A percentile compares a stretch with the other conserved stretches of the same genome.
Conservation (phyloP, 2,797 vertebrate species). For the Sebastes goodei region DNA sequence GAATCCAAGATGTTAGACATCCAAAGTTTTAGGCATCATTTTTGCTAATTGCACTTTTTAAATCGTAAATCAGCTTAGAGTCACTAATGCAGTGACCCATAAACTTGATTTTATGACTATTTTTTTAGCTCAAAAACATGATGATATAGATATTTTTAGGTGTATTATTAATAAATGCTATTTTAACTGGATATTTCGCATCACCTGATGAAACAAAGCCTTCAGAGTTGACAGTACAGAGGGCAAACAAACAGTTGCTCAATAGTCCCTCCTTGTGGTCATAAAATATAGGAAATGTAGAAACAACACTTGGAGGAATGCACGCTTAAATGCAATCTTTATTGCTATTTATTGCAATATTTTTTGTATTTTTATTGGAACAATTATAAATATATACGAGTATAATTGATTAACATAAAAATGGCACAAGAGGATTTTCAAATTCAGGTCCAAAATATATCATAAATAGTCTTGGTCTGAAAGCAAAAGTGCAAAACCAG, state of each 20-base stretch:
- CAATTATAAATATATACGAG: conserved; percentile 43
- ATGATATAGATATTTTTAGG: conserved; percentile 8
- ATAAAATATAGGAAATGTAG: not conserved
- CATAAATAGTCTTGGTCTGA: conserved; percentile 3
- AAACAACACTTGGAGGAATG: not conserved
- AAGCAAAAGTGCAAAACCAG: conserved; percentile 30
- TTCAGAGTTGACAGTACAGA: not conserved
- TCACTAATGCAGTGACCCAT: not conserved
- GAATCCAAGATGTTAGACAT: conserved; percentile 30
- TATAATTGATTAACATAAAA: not conserved
- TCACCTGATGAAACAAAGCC: conserved; percentile 41
- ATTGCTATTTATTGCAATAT: conserved; percentile 13
- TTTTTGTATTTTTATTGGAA: not conserved
- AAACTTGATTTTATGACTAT: not conserved
- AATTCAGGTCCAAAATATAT: not conserved
- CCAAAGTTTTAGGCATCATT: conserved; percentile 8
- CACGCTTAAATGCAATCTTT: not conserved
- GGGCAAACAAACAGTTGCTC: conserved; percentile 26
- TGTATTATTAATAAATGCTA: conserved; percentile 2
- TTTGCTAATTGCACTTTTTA: conserved; percentile 11
- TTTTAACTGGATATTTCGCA: conserved; percentile 10
- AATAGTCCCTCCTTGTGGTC: conserved; percentile 63
- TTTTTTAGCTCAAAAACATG: not conserved
- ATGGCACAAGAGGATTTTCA: conserved; percentile 4
- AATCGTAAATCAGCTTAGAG: not conserved